Base-by-base conservation (phyloP, 2,113 vertebrate species). In the Pyrgilauda ruficollis region DNA sequence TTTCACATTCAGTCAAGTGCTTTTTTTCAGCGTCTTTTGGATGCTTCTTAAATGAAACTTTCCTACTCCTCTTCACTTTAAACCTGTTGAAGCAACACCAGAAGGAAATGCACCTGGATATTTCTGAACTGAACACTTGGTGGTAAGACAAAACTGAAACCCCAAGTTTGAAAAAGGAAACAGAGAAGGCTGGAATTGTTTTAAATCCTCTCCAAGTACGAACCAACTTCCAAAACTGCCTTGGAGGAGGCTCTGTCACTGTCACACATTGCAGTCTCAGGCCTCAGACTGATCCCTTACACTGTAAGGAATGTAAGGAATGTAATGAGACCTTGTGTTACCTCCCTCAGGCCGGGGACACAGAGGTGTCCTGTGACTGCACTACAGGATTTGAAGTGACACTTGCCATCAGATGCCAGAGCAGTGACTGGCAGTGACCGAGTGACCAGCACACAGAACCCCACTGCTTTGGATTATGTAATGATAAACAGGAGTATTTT, bases 351-450 rank as follows among this genome's bases (percentile, higher is more conserved):
- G 79, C 33, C 8, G 35, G 61, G 35, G 17, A 47, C 27, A 61
- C 4, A 24, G 15, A 0, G 0, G 0, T 26, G 22, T 13, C 22
- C 50, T 59, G 43, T 0, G 3, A 55, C 23, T 70, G 59, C 39
- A 46, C 43, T 7, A 1, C 18, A 21, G 27, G 14, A 35, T 39
- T 28, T 46, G 22, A 63, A 82, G 43, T 20, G 50, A 50, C 64
- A 37, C 11, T 4, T 23, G 23, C 13, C n/a, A 53, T 20, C 59
- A 84, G 30, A 15, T 10, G 16, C n/a, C 55, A 73, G 31, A 73
- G 55, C n/a, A 70, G 44, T 3, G 35, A 46, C 41, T 61, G 59
- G 10, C 41, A 73, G 22, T 26, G 88, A 75, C 33, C 0, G 0
- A 50, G n/a, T 47, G 70, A 76, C 31, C 46, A n/a, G 31, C 22